These are phyloP conservation scores for Stomatorhinus walkeri DNA, from an alignment of 2,797 vertebrate genomes.

Conservation along the genomic window DNA sequence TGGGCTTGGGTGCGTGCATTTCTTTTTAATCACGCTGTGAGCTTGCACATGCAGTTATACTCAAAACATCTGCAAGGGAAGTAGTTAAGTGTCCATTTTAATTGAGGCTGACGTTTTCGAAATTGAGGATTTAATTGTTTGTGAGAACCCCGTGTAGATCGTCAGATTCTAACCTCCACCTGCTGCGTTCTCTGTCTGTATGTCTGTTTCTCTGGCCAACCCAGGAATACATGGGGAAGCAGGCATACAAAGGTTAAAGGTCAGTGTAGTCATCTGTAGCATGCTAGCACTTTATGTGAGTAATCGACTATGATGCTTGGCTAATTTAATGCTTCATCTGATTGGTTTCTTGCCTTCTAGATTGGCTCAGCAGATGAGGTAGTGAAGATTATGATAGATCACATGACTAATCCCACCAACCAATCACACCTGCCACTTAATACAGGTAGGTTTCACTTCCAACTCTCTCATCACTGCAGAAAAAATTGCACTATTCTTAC, in stretches of 20 bases:
- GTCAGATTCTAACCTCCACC: background rate
- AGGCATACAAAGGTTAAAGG: conserved; percentile 80
- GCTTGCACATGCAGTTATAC: background rate
- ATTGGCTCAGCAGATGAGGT: conserved; percentile 67
- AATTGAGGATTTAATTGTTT: background rate
- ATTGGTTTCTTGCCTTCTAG: conserved; percentile 44
- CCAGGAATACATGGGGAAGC: conserved; percentile 90
- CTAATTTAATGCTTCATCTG: conserved; percentile 8
- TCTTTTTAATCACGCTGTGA: background rate
- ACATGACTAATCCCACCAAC: conserved; percentile 74
- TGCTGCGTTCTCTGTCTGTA: conserved; percentile 10
- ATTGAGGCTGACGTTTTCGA: background rate
- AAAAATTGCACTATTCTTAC: background rate
- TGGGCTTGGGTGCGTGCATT: conserved; percentile 76
- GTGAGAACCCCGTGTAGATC: background rate
- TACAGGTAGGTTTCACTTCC: conserved; percentile 44
- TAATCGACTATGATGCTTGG: background rate
- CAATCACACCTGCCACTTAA: conserved; percentile 67
- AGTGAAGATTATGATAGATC: conserved; percentile 74
- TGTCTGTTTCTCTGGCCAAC: background rate
- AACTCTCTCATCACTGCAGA: background rate
- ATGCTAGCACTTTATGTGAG: background rate
- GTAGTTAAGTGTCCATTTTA: background rate
- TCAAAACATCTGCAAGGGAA: background rate
- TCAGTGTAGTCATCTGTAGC: conserved; percentile 37